Base-by-base conservation (phyloP, 2,113 vertebrate species). In the Anoura caudifer region DNA sequence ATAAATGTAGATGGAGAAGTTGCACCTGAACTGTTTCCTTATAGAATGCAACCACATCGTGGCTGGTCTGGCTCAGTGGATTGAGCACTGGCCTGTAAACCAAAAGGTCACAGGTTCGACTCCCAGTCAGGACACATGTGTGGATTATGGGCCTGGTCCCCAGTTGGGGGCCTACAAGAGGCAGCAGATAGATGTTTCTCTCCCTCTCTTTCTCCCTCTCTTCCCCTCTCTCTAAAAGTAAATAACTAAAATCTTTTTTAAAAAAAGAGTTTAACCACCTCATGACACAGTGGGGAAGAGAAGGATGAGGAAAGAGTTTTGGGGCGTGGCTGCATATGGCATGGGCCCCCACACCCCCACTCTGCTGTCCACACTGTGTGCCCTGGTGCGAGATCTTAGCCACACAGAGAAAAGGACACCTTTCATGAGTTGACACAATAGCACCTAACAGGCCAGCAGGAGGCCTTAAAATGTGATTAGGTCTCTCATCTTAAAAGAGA, bases 301-400 rank as follows among this genome's bases (percentile, higher is more conserved):
- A n/a, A 24, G 8, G 7, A 2, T 3, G 26, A 28, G 50, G 38
- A 52, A 22, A 8, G 0, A 36, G 36, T 93, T n/a, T 12, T 1
- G 1, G 6, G 80, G 52, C 26, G 10, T 8, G 8, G 28, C n/a
- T 3, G 28, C 4, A 3, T 3, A 2, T 20, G 41, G 61, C 20
- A 20, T 38, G 54, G 50, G 26, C 19, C 16, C 65, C 63, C 31
- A 4, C 6, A 4, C n/a, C 31, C 31, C 45, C 2, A 2, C 20
- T 84, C 67, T 7, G 4, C 28, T 26, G 4, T 75, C 63, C 17
- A 7, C 33, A n/a, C 20, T 20, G 2, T 28, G 1, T 16, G 36
- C 26, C 80, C 45, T 31, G 33, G 31, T 33, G 38, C 1, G 15
- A 38, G 20, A 20, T n/a, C 41, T 31, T 65, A 52, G 16, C 56